These are phyloP conservation scores for Drosophila guanche DNA, from an alignment of 1,140 invertebrate genomes.

Conservation along the genomic window DNA sequence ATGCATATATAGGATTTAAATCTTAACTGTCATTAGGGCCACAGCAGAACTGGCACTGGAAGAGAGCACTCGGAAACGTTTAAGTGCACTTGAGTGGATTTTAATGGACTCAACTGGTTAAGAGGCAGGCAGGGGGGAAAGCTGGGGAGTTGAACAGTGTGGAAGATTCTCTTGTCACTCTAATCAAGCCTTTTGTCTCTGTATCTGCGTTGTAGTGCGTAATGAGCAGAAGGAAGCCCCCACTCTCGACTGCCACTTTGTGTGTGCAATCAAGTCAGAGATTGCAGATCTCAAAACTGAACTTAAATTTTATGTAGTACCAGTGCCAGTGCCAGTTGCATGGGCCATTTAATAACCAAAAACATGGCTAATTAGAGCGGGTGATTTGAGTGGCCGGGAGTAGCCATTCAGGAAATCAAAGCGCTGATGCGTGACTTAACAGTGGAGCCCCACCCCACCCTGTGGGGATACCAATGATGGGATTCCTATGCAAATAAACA, in stretches of 20 bases:
- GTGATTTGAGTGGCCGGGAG: conserved; percentile 19
- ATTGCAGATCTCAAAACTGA: neutral
- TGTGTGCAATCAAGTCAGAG: conserved; percentile 44
- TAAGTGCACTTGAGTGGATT: conserved; percentile 82
- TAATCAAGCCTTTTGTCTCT: conserved; percentile 71
- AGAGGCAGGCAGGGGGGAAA: conserved; percentile 19
- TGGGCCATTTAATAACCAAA: conserved; percentile 57
- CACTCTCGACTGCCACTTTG: conserved; percentile 1
- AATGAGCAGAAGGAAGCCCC: conserved; percentile 29
- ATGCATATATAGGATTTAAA: conserved; percentile 49
- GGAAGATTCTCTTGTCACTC: conserved; percentile 49
- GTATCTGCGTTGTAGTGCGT: conserved; percentile 8
- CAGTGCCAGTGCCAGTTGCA: conserved; percentile 29
- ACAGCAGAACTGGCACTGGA: conserved; percentile 27
- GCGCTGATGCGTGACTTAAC: conserved; percentile 45
- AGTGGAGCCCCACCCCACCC: conserved; percentile 33
- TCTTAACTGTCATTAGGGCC: conserved; percentile 66
- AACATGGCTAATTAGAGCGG: conserved; percentile 44
- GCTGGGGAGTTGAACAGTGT: conserved; percentile 1
- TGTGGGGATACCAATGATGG: conserved; percentile 45
- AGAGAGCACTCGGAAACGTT: conserved; percentile 73
- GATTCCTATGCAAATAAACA: conserved; percentile 71
- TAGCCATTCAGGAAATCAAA: conserved; percentile 21
- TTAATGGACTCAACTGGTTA: conserved; percentile 66
- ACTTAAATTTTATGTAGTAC: conserved; percentile 15